phyloP scores from a whole-genome alignment of 2,888 invertebrate species.

The Pyrrhosoma nymphula region DNA sequence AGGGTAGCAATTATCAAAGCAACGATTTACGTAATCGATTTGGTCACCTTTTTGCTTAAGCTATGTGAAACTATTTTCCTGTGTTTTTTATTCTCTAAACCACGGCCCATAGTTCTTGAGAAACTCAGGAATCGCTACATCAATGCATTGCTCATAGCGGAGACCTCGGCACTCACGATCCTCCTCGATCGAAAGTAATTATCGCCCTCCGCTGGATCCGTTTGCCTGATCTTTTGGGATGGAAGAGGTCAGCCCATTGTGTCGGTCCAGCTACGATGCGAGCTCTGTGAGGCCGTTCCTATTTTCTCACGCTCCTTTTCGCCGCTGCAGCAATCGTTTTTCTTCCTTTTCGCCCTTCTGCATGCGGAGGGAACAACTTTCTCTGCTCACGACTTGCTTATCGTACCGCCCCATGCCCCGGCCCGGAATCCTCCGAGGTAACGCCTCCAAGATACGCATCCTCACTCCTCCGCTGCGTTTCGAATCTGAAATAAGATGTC shows the following conservation, averaged over 20 bases:
- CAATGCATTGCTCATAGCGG: background rate
- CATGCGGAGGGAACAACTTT: background rate
- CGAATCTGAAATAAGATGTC: constrained; percentile 33
- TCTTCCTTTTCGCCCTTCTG: background rate
- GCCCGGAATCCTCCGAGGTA: background rate
- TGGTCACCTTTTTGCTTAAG: too few species aligned
- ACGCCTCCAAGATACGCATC: constrained; percentile 45
- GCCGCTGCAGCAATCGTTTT: constrained; percentile 8
- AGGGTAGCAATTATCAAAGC: too few species aligned
- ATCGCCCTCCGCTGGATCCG: background rate
- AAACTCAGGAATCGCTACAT: background rate
- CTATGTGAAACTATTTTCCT: too few species aligned
- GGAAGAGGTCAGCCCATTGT: constrained; percentile 24
- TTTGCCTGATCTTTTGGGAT: background rate
- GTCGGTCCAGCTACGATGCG: background rate
- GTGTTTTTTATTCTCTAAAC: too few species aligned
- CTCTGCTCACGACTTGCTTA: constrained; percentile 27
- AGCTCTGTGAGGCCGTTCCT: background rate
- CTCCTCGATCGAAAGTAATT: constrained; percentile 20
- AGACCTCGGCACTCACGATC: background rate
- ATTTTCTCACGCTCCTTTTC: constrained; percentile 57
- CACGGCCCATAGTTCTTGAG: too few species aligned
- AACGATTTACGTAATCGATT: too few species aligned
- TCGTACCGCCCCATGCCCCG: background rate
- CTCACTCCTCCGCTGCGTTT: constrained; percentile 12